Base-by-base conservation (phyloP, 2,113 vertebrate genomes). In the Notarius lentiginosus region DNA sequence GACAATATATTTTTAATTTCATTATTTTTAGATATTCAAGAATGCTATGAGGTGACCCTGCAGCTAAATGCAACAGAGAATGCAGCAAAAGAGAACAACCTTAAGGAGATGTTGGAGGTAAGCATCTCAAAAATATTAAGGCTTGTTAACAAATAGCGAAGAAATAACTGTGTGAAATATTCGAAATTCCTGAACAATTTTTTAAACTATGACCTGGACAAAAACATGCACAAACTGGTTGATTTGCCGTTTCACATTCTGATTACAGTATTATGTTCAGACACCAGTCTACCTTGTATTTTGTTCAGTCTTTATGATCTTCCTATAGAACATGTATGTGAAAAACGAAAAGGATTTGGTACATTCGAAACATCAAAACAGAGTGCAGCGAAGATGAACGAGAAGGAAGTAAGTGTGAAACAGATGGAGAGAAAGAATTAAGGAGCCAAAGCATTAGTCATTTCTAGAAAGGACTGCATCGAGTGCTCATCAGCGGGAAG, bases 21-120 rank as follows among this genome's bases (percentile, higher is more conserved):
- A 73, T 89, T 84, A 87, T 89, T 93, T 87, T 61, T 93, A 96
- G 95, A 96, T 93, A 96, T 95, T 92, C 95, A 96, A 90, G 95
- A 95, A 92, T 96, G 95, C 92, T 96, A 96, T 91, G 94, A 95
- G 91, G 93, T 95, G 91, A 95, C 95, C 90, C 93, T 96, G 92
- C 93, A 94, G 76, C 92, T 94, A 81, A 95, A 93, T 87, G 79
- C 91, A 53, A 90, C 90, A 65, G 91, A 92, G 91, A 92, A 90
- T 77, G 91, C 84, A 88, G 90, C 88, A 83, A 92, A 91, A 89
- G 92, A 93, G 85, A 93, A 93, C 27, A 83, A 88, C 89, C 82
- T 85, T 66, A 88, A 91, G 60, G 87, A 93, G 86, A 91, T 53
- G 82, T 90, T 87, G 89, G 93, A 95, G 94, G 95, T 95, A 94